A percentile compares a stretch with the other conserved stretches of the same genome.
phyloP scores from a whole-genome alignment of 2,888 invertebrate species.

The Agrochola lota region DNA sequence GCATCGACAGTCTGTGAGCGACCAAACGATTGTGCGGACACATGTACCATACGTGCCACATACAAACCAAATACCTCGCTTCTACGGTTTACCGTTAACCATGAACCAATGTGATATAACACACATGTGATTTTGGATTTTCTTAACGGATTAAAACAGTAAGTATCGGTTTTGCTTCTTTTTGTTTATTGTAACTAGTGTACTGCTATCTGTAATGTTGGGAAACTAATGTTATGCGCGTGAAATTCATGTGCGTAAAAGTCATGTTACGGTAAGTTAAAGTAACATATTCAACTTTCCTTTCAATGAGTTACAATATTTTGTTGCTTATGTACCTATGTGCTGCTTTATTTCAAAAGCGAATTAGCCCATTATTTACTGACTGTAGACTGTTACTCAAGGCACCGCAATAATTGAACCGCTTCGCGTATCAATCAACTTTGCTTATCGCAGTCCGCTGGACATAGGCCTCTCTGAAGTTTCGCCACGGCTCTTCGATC shows the following conservation, averaged over 20 bases:
- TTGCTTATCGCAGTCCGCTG: no score
- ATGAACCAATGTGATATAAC: slow-evolving; percentile 47
- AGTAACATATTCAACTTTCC: slow-evolving; percentile 22
- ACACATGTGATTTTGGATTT: slow-evolving; percentile 55
- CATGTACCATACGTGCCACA: slow-evolving; percentile 47
- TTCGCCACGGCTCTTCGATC: background rate
- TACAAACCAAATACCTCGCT: slow-evolving; percentile 48
- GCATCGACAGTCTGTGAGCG: slow-evolving; percentile 50
- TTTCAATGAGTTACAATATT: background rate
- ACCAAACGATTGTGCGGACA: slow-evolving; percentile 57
- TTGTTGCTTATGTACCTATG: background rate
- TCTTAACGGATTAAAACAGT: slow-evolving; percentile 48
- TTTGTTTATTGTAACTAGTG: slow-evolving; percentile 1
- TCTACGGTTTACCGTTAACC: slow-evolving; percentile 62
- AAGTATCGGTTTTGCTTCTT: slow-evolving; percentile 35
- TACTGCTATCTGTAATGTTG: background rate
- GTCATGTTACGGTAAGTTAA: slow-evolving; percentile 24
- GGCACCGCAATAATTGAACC: background rate
- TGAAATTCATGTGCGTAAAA: background rate
- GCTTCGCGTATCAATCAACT: slow-evolving; percentile 25
- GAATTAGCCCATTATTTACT: background rate
- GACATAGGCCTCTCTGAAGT: background rate
- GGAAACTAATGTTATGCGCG: slow-evolving; percentile 13
- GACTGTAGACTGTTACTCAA: background rate
- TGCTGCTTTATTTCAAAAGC: slow-evolving; percentile 3